phyloP scores from a whole-genome alignment of 64 coral and sea anemone species.

The Orbicella faveolata region DNA sequence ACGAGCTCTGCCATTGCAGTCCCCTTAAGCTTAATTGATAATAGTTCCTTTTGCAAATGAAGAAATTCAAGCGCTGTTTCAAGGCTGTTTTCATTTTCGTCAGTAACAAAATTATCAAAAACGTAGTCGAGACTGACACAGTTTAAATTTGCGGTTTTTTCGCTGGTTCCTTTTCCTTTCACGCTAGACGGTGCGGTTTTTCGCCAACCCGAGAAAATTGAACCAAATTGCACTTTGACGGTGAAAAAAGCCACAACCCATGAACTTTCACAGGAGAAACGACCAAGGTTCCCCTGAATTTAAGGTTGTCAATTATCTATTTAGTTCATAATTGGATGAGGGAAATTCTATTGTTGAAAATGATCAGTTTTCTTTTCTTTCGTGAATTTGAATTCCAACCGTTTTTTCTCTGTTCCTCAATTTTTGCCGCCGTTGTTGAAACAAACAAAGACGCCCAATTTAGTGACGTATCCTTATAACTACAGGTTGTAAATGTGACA shows the following conservation, averaged over 20 bases:
- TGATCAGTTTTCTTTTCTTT: not conserved
- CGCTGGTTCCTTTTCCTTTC: too few species aligned
- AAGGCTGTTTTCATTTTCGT: not conserved
- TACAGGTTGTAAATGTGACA: too few species aligned
- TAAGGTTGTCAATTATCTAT: not conserved
- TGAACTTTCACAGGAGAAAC: not conserved
- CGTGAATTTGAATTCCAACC: not conserved
- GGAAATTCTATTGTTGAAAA: not conserved
- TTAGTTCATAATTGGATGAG: not conserved
- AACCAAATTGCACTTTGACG: conserved; percentile 4
- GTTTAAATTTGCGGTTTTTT: not conserved
- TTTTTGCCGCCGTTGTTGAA: not conserved
- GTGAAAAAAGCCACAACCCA: not conserved
- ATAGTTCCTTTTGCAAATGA: too few species aligned
- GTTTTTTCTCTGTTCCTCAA: not conserved
- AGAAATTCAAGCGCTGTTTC: too few species aligned
- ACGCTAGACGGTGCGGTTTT: not conserved
- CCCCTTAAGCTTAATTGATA: too few species aligned
- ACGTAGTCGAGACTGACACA: too few species aligned
- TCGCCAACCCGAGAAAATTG: not conserved
- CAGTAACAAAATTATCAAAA: not conserved
- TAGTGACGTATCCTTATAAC: too few species aligned
- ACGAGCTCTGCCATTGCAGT: too few species aligned
- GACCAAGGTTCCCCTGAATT: not conserved
- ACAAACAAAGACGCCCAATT: too few species aligned